These are phyloP conservation scores for Muscidifurax raptorellus DNA, from an alignment of 1,140 invertebrate species.

Conservation along the genomic window DNA sequence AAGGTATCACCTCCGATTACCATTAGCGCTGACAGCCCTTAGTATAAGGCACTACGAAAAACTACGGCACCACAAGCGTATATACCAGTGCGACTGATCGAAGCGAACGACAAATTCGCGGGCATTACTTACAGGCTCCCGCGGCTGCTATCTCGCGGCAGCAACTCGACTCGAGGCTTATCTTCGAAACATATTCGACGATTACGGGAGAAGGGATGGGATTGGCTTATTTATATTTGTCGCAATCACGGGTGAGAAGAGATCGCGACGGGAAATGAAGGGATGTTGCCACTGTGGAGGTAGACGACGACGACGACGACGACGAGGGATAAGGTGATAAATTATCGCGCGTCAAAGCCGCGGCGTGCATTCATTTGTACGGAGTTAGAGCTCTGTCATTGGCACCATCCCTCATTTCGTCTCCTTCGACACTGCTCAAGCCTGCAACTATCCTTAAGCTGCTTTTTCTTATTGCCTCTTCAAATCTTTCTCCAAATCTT, in stretches of 20 bases:
- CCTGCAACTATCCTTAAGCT: not conserved
- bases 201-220: conserved; percentile 45
- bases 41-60: no score
- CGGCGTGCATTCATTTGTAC: conserved; percentile 70
- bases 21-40: no score
- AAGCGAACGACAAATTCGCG: conserved; percentile 53
- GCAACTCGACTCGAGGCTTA: conserved; percentile 24
- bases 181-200: not conserved
- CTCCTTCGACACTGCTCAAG: not conserved
- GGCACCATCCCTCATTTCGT: conserved; percentile 68
- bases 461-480: no score
- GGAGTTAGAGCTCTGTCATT: conserved; percentile 67
- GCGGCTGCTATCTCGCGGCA: not conserved
- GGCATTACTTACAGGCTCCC: conserved; percentile 61
- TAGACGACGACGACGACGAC: no score
- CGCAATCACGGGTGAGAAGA: conserved; percentile 59
- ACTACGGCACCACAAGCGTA: not conserved
- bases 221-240: conserved; percentile 71
- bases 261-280: conserved; percentile 26
- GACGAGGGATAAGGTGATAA: conserved; percentile 62
- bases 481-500: not conserved
- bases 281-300: not conserved
- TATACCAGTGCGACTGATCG: not conserved
- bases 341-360: conserved; percentile 68
- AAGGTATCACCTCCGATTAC: no score